Evolutionary conservation across 2,113 vertebrate species (phyloP), one percentile per base, ranked within the genome.

Genomic region (Lagenorhynchus albirostris): DNA sequence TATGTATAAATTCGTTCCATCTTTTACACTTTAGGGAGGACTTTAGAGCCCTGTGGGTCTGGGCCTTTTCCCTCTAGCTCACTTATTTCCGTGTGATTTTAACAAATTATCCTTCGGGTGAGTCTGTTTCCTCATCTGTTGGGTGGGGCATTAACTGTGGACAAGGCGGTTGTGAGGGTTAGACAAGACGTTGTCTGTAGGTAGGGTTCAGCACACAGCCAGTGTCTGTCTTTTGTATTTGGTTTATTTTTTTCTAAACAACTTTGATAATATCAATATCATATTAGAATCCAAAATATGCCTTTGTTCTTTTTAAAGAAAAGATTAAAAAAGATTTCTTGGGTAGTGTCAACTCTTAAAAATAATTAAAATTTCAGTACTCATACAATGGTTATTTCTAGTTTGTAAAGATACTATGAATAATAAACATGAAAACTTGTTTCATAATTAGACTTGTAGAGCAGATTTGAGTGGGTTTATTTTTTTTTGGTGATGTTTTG

Each of bases 261-360:
- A 73, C 77, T 85, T 74, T 79, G 33, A 20, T 85, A 65, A n/a
- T 93, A 94, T 82, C 67, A 95, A 41, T 58, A 87, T 70, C 50
- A 79, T 62, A 70, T 65, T 50, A 91, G 70, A 97, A 94, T 90
- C 33, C 21, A 67, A 96, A 95, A 60, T 94, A 91, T 36, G 53
- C 36, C 91, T 97, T 96, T 95, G 73, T 97, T 96, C 81, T 94
- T 93, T 94, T 94, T 50, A 65, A 95, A 73, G n/a, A 29, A 93
- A 89, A 33, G 33, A 74, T 86, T 73, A 88, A 91, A 97, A 89
- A 89, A 41, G 26, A 44, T 92, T 84, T 90, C 58, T 62, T 60
- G 33, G 20, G 8, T 89, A 29, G 9, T 92, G 21, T 88, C 60
- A 33, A 8, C 60, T 97, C 23, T 86, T 84, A 93, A 60, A 58